phyloP scores from a whole-genome alignment of 2,888 invertebrate genomes.

The Pammene aurita region DNA sequence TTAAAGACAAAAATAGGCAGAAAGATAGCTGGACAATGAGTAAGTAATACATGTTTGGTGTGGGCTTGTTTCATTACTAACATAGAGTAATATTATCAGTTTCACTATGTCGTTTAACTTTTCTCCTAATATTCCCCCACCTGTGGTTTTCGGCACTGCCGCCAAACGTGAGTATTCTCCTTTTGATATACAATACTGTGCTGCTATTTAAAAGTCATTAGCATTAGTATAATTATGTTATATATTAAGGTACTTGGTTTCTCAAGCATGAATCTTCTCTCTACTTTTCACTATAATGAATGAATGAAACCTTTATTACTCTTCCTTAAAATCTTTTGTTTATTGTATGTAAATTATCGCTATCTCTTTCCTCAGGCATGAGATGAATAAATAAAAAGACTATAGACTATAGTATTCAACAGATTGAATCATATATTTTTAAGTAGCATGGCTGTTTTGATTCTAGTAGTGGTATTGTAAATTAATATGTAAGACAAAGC shows the following conservation, averaged over 20 bases:
- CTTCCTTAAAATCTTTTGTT: not conserved
- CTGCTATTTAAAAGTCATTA: not conserved
- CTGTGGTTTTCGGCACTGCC: conserved; percentile 75
- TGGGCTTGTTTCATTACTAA: conserved; percentile 3
- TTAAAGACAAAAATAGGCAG: conserved; percentile 5
- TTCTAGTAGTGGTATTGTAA: not conserved
- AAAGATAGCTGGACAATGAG: conserved; percentile 16
- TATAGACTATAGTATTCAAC: too few relatives aligned
- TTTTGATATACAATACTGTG: conserved; percentile 5
- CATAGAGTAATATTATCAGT: conserved; percentile 5
- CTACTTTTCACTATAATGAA: not conserved
- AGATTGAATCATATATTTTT: too few relatives aligned
- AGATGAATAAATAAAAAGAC: not conserved
- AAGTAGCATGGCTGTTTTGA: not conserved
- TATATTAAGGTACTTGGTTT: not conserved
- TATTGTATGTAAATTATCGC: not conserved
- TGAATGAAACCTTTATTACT: not conserved
- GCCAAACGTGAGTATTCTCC: conserved; percentile 81
- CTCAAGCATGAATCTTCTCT: not conserved
- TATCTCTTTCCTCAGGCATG: not conserved
- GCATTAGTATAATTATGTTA: not conserved
- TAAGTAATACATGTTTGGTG: conserved; percentile 36
- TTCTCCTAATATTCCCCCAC: conserved; percentile 64
- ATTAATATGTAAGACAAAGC: not conserved
- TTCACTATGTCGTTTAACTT: conserved; percentile 71